phyloP scores from a whole-genome alignment of 2,888 invertebrate species.

The Gryllus longicercus region DNA sequence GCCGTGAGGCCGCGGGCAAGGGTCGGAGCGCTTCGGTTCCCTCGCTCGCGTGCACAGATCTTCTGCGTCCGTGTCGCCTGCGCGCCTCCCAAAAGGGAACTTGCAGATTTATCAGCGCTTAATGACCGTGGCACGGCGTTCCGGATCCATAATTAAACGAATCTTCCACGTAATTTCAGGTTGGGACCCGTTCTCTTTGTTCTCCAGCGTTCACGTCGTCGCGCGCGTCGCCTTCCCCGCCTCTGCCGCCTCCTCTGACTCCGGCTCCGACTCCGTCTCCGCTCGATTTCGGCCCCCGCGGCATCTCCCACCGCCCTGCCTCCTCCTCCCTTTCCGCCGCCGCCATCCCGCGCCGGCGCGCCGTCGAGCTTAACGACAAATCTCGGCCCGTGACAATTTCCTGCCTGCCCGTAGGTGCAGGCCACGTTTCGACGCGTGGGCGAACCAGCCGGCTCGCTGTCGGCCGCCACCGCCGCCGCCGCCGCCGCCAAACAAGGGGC shows the following conservation, averaged over 20 bases:
- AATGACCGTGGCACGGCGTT: conserved; percentile 7
- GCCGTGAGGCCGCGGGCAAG: neutral
- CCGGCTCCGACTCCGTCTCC: neutral
- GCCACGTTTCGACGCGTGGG: conserved; percentile 1
- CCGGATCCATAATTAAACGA: neutral
- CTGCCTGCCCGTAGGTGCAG: neutral
- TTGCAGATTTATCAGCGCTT: conserved; percentile 6
- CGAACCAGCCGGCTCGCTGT: neutral
- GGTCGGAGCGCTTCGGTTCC: neutral
- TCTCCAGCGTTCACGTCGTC: neutral
- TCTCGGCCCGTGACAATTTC: conserved; percentile 17
- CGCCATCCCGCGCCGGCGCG: neutral
- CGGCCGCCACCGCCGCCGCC: neutral
- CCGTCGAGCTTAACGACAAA: neutral
- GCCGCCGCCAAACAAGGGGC: conserved; percentile 10
- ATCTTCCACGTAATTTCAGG: conserved; percentile 11
- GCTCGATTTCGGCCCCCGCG: conserved; percentile 9
- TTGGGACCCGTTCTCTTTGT: conserved; percentile 17
- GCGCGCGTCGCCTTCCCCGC: neutral
- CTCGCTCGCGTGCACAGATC: neutral
- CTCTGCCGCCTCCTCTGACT: neutral
- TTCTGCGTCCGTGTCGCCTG: neutral
- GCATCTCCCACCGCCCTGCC: neutral
- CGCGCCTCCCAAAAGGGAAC: neutral
- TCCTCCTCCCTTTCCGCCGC: neutral